Percentiles rank a stretch among this genome's conserved stretches.
Evolutionary conservation across 2,888 invertebrate genomes (phyloP).

Genomic region (Timema cristinae): DNA sequence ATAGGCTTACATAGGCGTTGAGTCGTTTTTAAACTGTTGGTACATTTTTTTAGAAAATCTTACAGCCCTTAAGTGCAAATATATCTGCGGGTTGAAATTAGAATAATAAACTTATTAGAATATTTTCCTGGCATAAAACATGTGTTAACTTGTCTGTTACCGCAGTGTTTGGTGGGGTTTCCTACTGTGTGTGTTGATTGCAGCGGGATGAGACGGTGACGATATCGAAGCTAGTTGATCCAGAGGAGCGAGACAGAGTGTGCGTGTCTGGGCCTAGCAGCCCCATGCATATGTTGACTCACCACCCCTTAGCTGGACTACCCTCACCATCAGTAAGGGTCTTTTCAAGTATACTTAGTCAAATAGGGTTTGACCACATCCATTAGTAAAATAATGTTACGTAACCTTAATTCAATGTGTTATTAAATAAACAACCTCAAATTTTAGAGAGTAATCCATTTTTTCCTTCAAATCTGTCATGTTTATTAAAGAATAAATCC

Average conservation of each 20-base stretch:
- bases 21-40: no score
- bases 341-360: background rate
- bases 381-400: background rate
- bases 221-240: slow-evolving; percentile 21
- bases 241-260: slow-evolving; percentile 23
- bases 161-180: background rate
- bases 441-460: background rate
- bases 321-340: slow-evolving; percentile 13
- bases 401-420: background rate
- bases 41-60: no score
- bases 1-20: no score
- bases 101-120: no score
- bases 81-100: no score
- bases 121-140: no score
- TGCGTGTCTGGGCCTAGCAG: slow-evolving; percentile 26
- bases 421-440: slow-evolving; percentile 16
- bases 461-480: no score
- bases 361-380: background rate
- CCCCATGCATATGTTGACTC: slow-evolving; percentile 24
- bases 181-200: slow-evolving; percentile 1
- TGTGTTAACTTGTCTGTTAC: no score
- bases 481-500: no score
- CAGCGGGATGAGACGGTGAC: slow-evolving; percentile 32
- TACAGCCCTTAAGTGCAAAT: no score
- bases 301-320: slow-evolving; percentile 21